phyloP scores from a whole-genome alignment of 1,140 invertebrate genomes.

The Listronotus bonariensis region DNA sequence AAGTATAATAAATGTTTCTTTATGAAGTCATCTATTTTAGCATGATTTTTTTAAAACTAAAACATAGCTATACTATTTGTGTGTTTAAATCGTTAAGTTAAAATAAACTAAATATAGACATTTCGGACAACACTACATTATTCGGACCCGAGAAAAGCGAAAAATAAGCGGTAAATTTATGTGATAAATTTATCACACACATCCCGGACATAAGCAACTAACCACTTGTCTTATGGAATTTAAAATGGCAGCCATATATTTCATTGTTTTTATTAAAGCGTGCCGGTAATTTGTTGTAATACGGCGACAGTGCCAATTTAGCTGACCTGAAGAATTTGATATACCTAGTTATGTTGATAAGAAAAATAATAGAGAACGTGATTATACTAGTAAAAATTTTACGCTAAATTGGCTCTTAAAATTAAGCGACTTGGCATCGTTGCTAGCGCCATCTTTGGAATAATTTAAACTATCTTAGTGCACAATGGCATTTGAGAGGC shows the following conservation, averaged over 20 bases:
- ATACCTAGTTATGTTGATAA: slow-evolving; percentile 20
- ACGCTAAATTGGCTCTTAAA: too few relatives aligned
- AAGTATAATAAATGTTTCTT: too few relatives aligned
- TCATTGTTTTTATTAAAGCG: slow-evolving; percentile 35
- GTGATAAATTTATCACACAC: slow-evolving; percentile 31
- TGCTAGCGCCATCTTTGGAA: too few relatives aligned
- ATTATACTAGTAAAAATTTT: background rate
- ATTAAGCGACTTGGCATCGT: too few relatives aligned
- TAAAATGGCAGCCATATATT: slow-evolving; percentile 22
- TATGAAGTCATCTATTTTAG: too few relatives aligned
- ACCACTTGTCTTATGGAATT: slow-evolving; percentile 29
- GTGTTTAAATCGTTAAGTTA: too few relatives aligned
- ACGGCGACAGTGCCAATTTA: slow-evolving; percentile 30
- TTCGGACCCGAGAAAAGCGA: slow-evolving; percentile 9
- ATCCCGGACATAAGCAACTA: slow-evolving; percentile 32
- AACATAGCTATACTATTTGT: too few relatives aligned
- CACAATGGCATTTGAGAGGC: too few relatives aligned
- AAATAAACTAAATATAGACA: too few relatives aligned
- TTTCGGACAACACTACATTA: too few relatives aligned
- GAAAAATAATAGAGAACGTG: background rate
- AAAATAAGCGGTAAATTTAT: slow-evolving; percentile 24
- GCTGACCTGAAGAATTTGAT: slow-evolving; percentile 25
- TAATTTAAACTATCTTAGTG: too few relatives aligned
- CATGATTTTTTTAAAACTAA: too few relatives aligned
- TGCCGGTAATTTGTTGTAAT: slow-evolving; percentile 30